Base-by-base conservation (phyloP, 2,888 invertebrate species). In the Omphaloscelis lunosa region DNA sequence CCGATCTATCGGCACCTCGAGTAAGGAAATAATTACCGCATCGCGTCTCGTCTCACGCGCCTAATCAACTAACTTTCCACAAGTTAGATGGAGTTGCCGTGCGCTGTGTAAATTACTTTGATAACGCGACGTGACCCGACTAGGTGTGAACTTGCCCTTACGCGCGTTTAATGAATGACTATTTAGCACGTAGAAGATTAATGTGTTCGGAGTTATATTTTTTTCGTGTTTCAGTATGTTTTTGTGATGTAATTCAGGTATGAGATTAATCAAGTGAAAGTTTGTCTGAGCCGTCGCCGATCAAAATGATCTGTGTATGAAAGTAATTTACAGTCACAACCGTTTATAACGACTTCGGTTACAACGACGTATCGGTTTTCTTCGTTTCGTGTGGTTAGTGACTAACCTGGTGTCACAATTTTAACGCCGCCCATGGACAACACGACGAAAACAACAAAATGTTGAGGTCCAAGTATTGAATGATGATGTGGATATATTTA, bases 1-100 rank as follows among this genome's bases (percentile, higher is more conserved):
- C 58, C 72, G 51, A 85, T 76, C 83, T 72, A 84, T 82, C 84
- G 83, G 65, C 68, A 67, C 53, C 69, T 80, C 70, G 34, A 67
- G 62, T 73, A 72, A 86, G 88, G 88, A 91, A 91, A 93, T 92
- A 91, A 90, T 92, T 91, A 92, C 87, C 87, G 73, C 82, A 72
- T 77, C 80, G 79, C 88, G 86, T 93, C 92, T 92, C 93, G 75
- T 80, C 92, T 93, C 95, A 95, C 95, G 95, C 92, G 91, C 93
- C 93, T 93, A 94, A 95, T 95, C 95, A 95, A 93, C 89, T 92
- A 94, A 95, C 93, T 94, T 93, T 91, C 88, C 87, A 89, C 90
- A 93, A 95, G 92, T 95, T 94, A 93, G 94, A 95, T 95, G 92
- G 92, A 95, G 94, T 95, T 95, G 88, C 90, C 91, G 88, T 86